phyloP scores from a whole-genome alignment of 2,113 vertebrate species.

The Mohoua ochrocephala region DNA sequence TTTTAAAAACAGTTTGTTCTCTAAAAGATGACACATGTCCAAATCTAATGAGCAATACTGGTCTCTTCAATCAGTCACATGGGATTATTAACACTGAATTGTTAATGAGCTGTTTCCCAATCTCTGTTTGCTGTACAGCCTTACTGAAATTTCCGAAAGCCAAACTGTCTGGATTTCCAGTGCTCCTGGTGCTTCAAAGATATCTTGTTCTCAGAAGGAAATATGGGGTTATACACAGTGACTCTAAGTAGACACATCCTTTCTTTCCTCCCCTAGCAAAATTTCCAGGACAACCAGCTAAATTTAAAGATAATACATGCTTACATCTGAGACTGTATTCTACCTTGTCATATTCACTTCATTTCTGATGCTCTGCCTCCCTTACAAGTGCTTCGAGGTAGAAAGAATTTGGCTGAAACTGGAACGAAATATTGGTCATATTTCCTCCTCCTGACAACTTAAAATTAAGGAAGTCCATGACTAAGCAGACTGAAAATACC shows the following conservation, averaged over 20 bases:
- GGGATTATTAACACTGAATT: neutral
- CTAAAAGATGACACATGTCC: neutral
- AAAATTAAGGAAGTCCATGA: neutral
- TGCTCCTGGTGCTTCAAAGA: neutral
- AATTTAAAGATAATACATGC: neutral
- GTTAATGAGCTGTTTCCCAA: neutral
- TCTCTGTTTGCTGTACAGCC: neutral
- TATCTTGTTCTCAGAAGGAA: neutral
- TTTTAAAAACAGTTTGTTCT: neutral
- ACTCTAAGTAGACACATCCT: neutral
- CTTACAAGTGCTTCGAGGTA: neutral
- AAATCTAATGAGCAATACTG: neutral
- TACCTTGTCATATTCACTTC: neutral
- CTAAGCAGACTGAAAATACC: neutral
- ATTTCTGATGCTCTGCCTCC: neutral
- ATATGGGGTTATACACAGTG: rapidly evolving
- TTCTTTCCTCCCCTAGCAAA: neutral
- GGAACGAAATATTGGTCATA: neutral
- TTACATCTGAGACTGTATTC: neutral
- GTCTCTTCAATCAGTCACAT: neutral
- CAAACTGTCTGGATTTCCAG: neutral
- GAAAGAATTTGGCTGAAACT: neutral
- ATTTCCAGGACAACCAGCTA: neutral
- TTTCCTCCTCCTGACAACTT: neutral
- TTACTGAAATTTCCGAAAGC: neutral